Base-by-base conservation (phyloP, 2,113 vertebrate genomes). In the Aldabrachelys gigantea region DNA sequence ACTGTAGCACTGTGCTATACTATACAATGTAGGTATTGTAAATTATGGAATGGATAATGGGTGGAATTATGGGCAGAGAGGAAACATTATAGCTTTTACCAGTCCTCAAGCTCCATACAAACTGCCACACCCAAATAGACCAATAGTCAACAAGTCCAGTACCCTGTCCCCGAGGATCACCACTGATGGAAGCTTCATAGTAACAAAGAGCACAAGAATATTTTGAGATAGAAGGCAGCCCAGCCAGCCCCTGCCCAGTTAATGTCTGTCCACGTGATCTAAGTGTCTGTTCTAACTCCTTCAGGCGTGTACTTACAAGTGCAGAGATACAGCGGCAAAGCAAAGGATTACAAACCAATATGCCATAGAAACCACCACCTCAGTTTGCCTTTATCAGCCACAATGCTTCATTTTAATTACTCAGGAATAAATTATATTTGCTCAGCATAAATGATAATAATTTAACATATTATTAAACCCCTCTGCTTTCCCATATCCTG, bases 371-470 rank as follows among this genome's bases (percentile, higher is more conserved):
- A 59, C 41, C 76, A n/a, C 52, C 50, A 75, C 50, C 38, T 49
- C 6, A 16, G 69, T 17, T 72, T 87, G 53, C 31, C 52, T 41
- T 76, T 50, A 44, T 44, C 59, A 59, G 27, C 44, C 35, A 62
- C 52, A 62, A 16, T 14, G 62, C 52, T 78, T 35, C 53, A 59
- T 91, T 87, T 83, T 62, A 78, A 83, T 52, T 75, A 78, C 14
- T 65, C 14, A 79, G 11, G 62, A 94, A 94, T 80, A 75, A 89
- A 89, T 91, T 89, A 89, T 88, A 89, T 88, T 91, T 95, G 84
- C 89, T 91, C 91, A 82, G 80, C 41, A 87, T 79, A 69, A 54
- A 78, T 54, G 85, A 57, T 83, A 89, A 91, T 84, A 52, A 91
- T 89, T 89, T 86, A 79, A 93, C 65, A 78, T 87, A 50, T 89